These are phyloP conservation scores for Podocnemis expansa DNA, from an alignment of 2,113 vertebrate genomes.

Conservation along the genomic window DNA sequence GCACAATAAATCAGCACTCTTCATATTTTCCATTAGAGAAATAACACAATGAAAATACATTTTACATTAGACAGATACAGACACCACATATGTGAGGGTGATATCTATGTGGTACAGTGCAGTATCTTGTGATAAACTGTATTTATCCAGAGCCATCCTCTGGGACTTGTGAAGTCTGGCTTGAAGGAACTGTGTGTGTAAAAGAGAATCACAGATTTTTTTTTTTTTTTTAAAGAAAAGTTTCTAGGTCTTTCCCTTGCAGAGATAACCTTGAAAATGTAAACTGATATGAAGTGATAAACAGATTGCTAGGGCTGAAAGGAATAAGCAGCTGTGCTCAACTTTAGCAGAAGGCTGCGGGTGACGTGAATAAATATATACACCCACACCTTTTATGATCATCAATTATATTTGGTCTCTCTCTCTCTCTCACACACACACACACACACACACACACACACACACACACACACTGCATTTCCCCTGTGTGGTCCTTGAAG, in stretches of 20 bases:
- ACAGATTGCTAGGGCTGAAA: slow-evolving; percentile 15
- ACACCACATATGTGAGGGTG: neutral
- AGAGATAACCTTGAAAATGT: slow-evolving; percentile 56
- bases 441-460: too few relatives aligned
- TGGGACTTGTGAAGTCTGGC: slow-evolving; percentile 3
- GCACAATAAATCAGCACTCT: neutral
- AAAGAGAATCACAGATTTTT: slow-evolving; percentile 44
- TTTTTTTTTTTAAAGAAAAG: slow-evolving; percentile 13
- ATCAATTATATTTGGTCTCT: neutral
- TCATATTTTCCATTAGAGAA: neutral
- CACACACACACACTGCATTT: neutral
- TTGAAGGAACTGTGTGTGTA: neutral
- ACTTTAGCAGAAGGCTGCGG: slow-evolving; percentile 24
- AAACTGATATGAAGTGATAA: slow-evolving; percentile 47
- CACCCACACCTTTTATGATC: neutral
- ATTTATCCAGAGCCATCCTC: neutral
- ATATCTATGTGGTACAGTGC: neutral
- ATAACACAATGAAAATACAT: neutral
- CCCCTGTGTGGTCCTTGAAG: neutral
- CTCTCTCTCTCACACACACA: too few relatives aligned
- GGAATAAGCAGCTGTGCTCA: neutral
- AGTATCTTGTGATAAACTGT: neutral
- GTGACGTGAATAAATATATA: slow-evolving; percentile 3
- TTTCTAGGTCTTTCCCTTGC: slow-evolving; percentile 42
- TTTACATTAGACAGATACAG: slow-evolving; percentile 1